Percentiles rank a stretch among this genome's conserved stretches.
Conservation (phyloP, 2,113 vertebrate species). For the Procavia capensis region DNA sequence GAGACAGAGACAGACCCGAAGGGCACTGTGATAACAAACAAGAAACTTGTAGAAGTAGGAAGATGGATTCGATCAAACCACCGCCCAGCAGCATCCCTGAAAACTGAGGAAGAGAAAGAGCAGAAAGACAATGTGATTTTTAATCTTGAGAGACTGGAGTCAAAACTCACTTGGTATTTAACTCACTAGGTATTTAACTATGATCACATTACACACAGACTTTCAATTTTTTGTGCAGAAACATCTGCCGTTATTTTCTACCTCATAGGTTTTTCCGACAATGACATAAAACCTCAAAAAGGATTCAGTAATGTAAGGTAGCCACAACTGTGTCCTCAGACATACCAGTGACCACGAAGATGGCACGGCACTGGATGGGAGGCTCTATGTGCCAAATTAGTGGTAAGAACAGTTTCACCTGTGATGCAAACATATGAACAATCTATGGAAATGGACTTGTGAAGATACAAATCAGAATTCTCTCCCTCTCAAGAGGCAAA, state of each 20-base stretch:
- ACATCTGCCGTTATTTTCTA: neutral
- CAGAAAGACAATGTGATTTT: neutral
- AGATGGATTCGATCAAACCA: neutral
- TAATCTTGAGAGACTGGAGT: accelerated
- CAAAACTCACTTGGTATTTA: neutral
- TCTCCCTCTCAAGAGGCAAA: neutral
- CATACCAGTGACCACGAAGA: too few species aligned
- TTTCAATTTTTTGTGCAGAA: neutral
- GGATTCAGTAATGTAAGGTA: neutral
- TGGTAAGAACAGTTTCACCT: neutral
- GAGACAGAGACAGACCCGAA: neutral
- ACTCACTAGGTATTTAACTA: accelerated
- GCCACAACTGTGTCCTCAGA: too few species aligned
- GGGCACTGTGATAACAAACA: neutral
- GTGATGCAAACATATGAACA: neutral
- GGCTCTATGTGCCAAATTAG: too few species aligned
- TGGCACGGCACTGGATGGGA: too few species aligned
- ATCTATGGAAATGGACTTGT: neutral
- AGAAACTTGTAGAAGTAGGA: neutral
- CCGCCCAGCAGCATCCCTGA: neutral
- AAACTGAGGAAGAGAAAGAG: accelerated
- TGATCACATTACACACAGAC: accelerated
- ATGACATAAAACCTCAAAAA: too few species aligned
- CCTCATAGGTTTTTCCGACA: neutral
- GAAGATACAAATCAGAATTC: neutral